phyloP scores from a whole-genome alignment of 1,140 invertebrate genomes.

The Ladona fulva region DNA sequence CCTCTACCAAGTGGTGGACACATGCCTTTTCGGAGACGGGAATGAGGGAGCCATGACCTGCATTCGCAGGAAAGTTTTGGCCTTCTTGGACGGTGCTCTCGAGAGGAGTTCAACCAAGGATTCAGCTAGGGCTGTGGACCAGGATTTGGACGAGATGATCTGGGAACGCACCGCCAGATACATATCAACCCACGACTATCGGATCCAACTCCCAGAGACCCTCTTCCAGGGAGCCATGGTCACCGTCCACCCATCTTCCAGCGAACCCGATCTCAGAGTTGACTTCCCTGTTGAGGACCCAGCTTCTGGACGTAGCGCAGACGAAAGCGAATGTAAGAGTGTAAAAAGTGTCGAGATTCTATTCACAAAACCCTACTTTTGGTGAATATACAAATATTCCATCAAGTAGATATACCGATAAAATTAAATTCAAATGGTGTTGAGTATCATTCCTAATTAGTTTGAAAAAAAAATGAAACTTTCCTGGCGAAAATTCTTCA shows the following conservation, averaged over 20 bases:
- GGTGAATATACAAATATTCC: no score
- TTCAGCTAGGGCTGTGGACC: conserved; percentile 20
- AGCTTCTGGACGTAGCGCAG: background rate
- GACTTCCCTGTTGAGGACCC: background rate
- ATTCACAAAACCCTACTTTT: no score
- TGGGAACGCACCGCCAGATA: conserved; percentile 58
- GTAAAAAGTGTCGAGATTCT: no score
- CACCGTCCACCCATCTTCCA: conserved; percentile 38
- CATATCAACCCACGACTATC: conserved; percentile 59
- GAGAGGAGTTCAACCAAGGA: conserved; percentile 36
- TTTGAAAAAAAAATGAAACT: no score
- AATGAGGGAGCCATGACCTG: conserved; percentile 48
- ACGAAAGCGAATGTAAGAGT: background rate
- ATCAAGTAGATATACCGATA: no score
- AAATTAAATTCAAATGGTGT: no score
- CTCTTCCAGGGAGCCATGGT: conserved; percentile 36
- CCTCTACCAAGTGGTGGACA: conserved; percentile 56
- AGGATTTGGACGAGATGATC: conserved; percentile 63
- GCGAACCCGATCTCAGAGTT: conserved; percentile 47
- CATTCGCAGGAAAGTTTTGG: conserved; percentile 60
- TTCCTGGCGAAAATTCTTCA: no score
- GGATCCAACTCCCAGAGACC: conserved; percentile 48
- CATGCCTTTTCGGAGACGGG: conserved; percentile 52
- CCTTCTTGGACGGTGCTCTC: conserved; percentile 55
- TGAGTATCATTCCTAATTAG: no score